Base-by-base conservation (phyloP, 2,113 vertebrate species). In the Microcebus ravelobensis region DNA sequence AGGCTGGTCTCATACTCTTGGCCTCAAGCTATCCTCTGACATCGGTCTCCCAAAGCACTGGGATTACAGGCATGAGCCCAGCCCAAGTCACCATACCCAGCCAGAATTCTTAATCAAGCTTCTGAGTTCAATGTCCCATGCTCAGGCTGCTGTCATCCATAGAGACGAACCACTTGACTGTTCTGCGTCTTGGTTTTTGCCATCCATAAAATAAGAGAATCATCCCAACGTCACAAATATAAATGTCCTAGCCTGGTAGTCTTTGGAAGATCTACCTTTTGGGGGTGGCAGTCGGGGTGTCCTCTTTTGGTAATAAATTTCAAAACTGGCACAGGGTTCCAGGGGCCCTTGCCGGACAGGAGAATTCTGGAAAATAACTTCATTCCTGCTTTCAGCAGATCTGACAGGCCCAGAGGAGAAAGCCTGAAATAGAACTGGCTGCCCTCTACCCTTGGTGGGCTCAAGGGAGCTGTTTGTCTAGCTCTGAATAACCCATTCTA, bases 401-500 rank as follows among this genome's bases (percentile, higher is more conserved):
- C 39, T 90, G 94, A 81, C 65, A 42, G 71, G 85, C 76, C 25
- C 48, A 77, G 48, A 71, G 77, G 70, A 92, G 15, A 71, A 88
- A 77, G 85, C 71, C 81, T 61, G n/a, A 97, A 98, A 98, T 97
- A 97, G 95, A 96, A 34, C 55, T 90, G 90, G 79, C 96, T 91
- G 92, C 70, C 88, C 84, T 96, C 45, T 36, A 70, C 83, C 67
- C 48, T 93, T 42, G 4, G 14, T 3, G 4, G 89, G 67, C 93
- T 94, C 97, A 57, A 95, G 97, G 80, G 92, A 96, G 55, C 82
- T 79, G 42, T 91, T 93, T 94, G 81, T 85, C 31, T 61, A 91
- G 92, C 87, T 80, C 86, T 95, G 87, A 95, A 95, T 90, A 96
- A 87, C 74, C 42, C 83, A 92, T 57, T 74, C 87, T 91, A 52